A percentile compares a stretch with the other conserved stretches of the same genome.
phyloP scores from a whole-genome alignment of 2,888 invertebrate genomes.

The Galerucella pusilla region DNA sequence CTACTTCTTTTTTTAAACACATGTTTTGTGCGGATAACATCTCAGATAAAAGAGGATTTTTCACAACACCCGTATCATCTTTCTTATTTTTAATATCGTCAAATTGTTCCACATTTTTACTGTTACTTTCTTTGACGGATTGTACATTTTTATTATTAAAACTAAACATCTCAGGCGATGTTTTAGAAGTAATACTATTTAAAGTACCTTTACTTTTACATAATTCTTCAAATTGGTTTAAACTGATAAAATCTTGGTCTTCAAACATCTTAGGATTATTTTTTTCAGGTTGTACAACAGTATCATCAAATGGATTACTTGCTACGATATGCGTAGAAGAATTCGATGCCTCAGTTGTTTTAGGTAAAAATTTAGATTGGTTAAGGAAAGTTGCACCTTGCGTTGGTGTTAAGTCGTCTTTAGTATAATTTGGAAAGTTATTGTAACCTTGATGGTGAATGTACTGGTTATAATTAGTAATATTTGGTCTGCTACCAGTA shows the following conservation, averaged over 20 bases:
- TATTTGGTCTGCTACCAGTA: background rate
- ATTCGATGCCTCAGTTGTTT: background rate
- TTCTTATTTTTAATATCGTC: background rate
- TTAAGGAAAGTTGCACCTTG: background rate
- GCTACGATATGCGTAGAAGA: background rate
- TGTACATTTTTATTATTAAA: background rate
- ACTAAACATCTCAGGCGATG: background rate
- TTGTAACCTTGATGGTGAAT: background rate
- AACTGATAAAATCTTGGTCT: constrained; percentile 16
- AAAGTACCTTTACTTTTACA: constrained; percentile 3
- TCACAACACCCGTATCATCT: background rate
- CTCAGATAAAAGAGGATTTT: background rate
- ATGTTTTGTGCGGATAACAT: background rate
- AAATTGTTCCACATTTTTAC: background rate
- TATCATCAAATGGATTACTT: constrained; percentile 1
- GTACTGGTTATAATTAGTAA: constrained; percentile 7
- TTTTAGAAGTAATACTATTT: background rate
- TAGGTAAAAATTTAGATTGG: background rate
- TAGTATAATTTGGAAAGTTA: background rate
- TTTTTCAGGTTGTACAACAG: background rate
- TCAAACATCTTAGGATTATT: background rate
- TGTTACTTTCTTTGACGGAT: background rate
- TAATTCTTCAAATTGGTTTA: constrained; percentile 4
- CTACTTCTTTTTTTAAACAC: background rate
- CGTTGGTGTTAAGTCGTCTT: background rate